Evolutionary conservation across 2,888 invertebrate genomes (phyloP).

Genomic region (Candidula unifasciata): DNA sequence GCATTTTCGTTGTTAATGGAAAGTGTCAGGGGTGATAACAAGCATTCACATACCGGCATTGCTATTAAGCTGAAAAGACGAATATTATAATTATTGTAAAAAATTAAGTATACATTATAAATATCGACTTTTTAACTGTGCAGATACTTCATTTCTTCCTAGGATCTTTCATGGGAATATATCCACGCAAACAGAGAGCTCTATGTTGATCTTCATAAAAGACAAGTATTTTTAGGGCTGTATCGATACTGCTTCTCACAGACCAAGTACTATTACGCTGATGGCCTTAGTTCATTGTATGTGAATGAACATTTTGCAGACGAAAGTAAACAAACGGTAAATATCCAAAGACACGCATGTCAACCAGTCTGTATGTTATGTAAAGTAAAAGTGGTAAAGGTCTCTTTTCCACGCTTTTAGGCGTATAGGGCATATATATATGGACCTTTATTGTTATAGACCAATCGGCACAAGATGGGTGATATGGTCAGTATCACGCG

Average conservation of each 20-base stretch:
- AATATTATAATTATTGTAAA: background rate
- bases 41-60: no score
- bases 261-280: conserved; percentile 58
- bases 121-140: background rate
- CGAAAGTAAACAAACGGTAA: conserved; percentile 66
- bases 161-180: conserved; percentile 80
- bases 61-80: no score
- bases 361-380: no score
- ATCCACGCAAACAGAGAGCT: conserved; percentile 69
- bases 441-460: no score
- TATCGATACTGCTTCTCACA: conserved; percentile 67
- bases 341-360: no score
- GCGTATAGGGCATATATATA: no score
- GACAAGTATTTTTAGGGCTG: conserved; percentile 62
- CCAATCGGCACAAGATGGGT: no score
- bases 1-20: no score
- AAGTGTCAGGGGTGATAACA: no score
- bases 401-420: no score
- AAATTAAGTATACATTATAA: background rate
- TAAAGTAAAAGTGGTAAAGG: no score
- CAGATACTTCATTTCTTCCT: background rate
- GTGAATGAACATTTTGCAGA: conserved; percentile 65
- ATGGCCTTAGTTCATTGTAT: conserved; percentile 68
- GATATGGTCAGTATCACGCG: no score
- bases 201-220: conserved; percentile 63